A percentile compares a stretch with the other conserved stretches of the same genome.
Evolutionary conservation across 2,797 vertebrate genomes (phyloP).

Genomic region (Naso thynnoides): DNA sequence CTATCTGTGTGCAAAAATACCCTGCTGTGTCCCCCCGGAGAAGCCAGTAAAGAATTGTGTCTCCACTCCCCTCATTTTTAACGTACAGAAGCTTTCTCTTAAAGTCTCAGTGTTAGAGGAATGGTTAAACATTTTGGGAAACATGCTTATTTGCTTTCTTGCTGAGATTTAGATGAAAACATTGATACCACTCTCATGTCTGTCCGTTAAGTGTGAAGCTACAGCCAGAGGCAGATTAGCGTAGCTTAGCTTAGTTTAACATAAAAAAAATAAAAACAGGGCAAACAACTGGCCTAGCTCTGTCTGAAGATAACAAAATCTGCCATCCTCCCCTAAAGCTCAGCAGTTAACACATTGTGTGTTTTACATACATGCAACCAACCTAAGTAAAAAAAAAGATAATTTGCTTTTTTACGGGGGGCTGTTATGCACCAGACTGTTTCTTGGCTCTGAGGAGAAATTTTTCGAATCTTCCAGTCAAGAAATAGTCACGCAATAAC

Average conservation of each 20-base stretch:
- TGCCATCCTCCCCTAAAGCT: neutral
- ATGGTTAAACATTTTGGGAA: neutral
- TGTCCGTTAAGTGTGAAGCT: neutral
- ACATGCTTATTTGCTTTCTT: neutral
- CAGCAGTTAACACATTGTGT: neutral
- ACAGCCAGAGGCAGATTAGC: neutral
- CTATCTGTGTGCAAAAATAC: conserved; percentile 49
- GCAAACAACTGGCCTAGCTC: neutral
- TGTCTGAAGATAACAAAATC: neutral
- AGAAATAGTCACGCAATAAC: neutral
- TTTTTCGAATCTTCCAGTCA: neutral
- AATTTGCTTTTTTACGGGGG: neutral
- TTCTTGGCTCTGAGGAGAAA: neutral
- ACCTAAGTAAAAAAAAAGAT: too few species aligned
- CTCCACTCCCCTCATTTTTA: conserved; percentile 33
- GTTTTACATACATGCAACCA: too few species aligned
- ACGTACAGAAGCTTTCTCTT: conserved; percentile 1
- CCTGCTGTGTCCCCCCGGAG: conserved; percentile 38
- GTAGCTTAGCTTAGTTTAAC: neutral
- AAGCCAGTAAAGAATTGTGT: conserved; percentile 31
- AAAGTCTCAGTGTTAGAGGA: neutral
- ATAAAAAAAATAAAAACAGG: neutral
- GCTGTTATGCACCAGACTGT: too few species aligned
- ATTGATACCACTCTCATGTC: too few species aligned
- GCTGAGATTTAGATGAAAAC: neutral